Evolutionary conservation across 2,888 invertebrate species (phyloP).

Genomic region (Sialis lutaria): DNA sequence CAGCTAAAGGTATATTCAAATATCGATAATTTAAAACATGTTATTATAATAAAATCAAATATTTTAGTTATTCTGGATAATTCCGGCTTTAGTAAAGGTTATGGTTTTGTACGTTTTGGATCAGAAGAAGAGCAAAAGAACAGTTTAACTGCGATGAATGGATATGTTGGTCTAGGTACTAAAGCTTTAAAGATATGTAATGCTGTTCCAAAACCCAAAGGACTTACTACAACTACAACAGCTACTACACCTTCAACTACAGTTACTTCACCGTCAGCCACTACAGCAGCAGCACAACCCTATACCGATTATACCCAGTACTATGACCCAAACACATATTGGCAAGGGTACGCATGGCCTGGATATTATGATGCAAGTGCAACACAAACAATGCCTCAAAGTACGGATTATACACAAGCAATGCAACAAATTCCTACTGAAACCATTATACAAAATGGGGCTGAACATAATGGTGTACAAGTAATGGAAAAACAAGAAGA

Average conservation of each 20-base stretch:
- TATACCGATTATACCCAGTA: conserved; percentile 61
- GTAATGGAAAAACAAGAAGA: conserved; percentile 25
- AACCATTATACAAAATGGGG: conserved; percentile 9
- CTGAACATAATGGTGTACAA: conserved; percentile 11
- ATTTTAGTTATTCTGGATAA: conserved; percentile 71
- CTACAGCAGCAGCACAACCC: conserved; percentile 25
- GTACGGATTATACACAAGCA: conserved; percentile 1
- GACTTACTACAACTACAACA: conserved; percentile 25
- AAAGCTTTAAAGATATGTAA: conserved; percentile 84
- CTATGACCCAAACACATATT: conserved; percentile 70
- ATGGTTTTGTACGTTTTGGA: conserved; percentile 89
- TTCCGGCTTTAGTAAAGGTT: conserved; percentile 84
- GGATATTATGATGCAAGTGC: conserved; percentile 4
- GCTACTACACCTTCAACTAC: conserved; percentile 23
- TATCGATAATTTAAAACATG: neutral
- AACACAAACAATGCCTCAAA: conserved; percentile 8
- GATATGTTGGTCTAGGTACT: conserved; percentile 71
- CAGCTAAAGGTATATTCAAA: conserved; percentile 62
- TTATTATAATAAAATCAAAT: conserved; percentile 4
- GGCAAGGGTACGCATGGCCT: conserved; percentile 74
- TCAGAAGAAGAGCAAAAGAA: conserved; percentile 88
- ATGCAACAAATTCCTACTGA: conserved; percentile 8
- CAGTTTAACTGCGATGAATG: conserved; percentile 85
- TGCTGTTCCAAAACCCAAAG: conserved; percentile 74
- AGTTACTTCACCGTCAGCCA: conserved; percentile 15